Evolutionary conservation across 2,113 vertebrate genomes (phyloP), one percentile per base, ranked within the genome.

Genomic region (Eira barbara): DNA sequence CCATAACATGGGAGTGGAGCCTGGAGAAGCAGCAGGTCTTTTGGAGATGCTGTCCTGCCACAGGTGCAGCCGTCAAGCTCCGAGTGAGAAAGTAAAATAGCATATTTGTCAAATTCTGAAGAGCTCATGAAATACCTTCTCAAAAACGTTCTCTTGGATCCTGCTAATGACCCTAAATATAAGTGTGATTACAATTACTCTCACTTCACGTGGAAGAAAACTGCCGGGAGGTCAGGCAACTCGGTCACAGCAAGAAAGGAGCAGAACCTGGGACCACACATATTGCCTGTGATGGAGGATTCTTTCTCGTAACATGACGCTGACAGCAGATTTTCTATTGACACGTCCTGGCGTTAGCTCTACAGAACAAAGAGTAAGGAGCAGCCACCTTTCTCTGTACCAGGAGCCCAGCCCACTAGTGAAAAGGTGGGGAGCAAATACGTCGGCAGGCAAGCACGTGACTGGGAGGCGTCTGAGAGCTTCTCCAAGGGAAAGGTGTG

Each of bases 281-380:
- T 4, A 10, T 10, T 6, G 36, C 14, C n/a, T 81, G 17, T 6
- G 27, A 74, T 3, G 29, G 2, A 4, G 8, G 6, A 0, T 7
- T 49, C 39, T 29, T 80, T 21, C 55, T n/a, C n/a, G 0, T 20
- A 3, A 20, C 20, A 20, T 11, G 0, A 25, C 42, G 3, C 29
- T 36, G 13, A 55, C 11, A 23, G 52, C 17, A 36, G 49, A 6
- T 42, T 20, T 42, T 67, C 47, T 9, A 1, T 11, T 52, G 55
- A 52, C 15, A 59, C 15, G 49, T 31, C 63, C 69, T 67, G 18
- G 15, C 74, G 31, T 80, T 11, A 69, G 69, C 42, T 18, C 31
- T 65, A 34, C 36, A n/a, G 55, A 14, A 11, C 36, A 36, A 55
- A n/a, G 13, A 2, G 18, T 11, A 11, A 63, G 52, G 36, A 49